Conservation (phyloP, 2,113 vertebrate species). For the Drymodes brunneopygia region DNA sequence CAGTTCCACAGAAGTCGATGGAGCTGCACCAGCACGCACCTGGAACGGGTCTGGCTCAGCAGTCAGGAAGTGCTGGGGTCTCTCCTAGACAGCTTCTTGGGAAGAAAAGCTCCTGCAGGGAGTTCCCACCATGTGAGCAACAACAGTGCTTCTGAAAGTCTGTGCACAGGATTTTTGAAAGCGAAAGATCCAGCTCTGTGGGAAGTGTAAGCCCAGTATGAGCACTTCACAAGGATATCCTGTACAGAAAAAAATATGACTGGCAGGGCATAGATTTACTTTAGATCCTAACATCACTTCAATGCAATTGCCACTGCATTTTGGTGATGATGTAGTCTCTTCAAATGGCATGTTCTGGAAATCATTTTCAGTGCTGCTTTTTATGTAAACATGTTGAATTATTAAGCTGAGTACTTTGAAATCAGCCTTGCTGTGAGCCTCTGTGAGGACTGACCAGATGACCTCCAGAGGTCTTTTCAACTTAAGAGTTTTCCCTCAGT, state of each 20-base stretch:
- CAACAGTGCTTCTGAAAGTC: neutral
- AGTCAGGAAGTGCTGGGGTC: accelerated
- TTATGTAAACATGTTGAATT: neutral
- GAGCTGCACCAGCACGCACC: neutral
- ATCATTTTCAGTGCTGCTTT: neutral
- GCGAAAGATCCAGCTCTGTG: neutral
- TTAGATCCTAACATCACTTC: neutral
- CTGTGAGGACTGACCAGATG: neutral
- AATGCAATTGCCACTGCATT: neutral
- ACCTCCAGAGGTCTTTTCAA: neutral
- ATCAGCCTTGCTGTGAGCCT: neutral
- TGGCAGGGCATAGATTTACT: neutral
- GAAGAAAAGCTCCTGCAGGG: neutral
- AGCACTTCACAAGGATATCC: neutral
- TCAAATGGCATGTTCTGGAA: neutral
- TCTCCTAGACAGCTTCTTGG: neutral
- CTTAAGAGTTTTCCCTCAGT: neutral
- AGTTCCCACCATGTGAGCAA: neutral
- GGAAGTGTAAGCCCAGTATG: neutral
- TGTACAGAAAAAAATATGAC: neutral
- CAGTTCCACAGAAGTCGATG: neutral
- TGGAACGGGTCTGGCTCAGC: neutral
- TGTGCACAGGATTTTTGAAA: neutral
- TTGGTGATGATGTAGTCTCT: neutral
- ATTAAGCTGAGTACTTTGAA: neutral